Percentiles rank a stretch among this genome's conserved stretches.
Conservation (phyloP, 2,888 invertebrate genomes). For the Hemaris fuciformis region DNA sequence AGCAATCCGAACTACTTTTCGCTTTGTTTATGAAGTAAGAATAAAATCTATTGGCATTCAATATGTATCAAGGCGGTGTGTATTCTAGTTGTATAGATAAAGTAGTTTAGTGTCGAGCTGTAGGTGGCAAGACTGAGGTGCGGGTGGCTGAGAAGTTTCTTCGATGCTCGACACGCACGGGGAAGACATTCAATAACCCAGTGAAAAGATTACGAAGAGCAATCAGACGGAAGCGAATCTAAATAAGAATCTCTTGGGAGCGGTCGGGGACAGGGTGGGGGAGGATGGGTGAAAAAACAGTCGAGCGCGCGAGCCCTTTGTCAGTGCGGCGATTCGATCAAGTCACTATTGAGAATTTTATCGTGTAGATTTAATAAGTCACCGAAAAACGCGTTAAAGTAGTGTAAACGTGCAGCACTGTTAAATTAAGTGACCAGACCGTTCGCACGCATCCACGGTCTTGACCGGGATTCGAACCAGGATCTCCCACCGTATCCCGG, state of each 20-base stretch:
- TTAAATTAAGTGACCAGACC: constrained; percentile 35
- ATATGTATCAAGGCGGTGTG: neutral
- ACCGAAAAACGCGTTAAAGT: constrained; percentile 52
- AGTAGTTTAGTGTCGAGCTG: neutral
- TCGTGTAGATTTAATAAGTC: constrained; percentile 61
- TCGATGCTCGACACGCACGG: constrained; percentile 70
- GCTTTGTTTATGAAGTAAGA: neutral
- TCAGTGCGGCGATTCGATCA: constrained; percentile 74
- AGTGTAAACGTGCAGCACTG: constrained; percentile 30
- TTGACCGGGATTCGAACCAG: constrained; percentile 81
- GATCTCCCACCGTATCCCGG: constrained; percentile 62
- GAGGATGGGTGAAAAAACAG: constrained; percentile 67
- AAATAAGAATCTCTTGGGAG: constrained; percentile 81
- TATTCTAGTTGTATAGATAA: neutral
- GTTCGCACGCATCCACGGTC: constrained; percentile 64
- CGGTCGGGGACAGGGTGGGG: constrained; percentile 63
- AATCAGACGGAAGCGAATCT: constrained; percentile 82
- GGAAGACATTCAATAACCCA: constrained; percentile 80
- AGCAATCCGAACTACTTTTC: neutral
- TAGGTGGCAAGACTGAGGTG: neutral
- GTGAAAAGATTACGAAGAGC: constrained; percentile 81
- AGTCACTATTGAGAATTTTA: constrained; percentile 70
- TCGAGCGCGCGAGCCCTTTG: constrained; percentile 66
- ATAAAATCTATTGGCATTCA: neutral
- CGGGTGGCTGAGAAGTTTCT: constrained; percentile 38